Evolutionary conservation across 2,888 invertebrate species (phyloP).

Genomic region (Tortricodes alternella): DNA sequence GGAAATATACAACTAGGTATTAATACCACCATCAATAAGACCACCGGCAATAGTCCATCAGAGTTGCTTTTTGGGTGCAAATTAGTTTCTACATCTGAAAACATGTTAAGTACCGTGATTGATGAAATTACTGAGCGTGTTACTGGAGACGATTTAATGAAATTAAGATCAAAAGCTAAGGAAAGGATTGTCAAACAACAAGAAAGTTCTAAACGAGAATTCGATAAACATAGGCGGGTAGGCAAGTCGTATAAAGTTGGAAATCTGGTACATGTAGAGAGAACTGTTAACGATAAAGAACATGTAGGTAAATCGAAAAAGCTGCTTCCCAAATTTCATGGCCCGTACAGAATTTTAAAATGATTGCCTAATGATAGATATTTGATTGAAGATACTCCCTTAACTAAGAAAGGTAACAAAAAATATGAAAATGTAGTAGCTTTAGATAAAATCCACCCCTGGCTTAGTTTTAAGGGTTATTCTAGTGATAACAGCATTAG

Average conservation of each 20-base stretch:
- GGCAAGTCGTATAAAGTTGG: background rate
- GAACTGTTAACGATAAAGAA: background rate
- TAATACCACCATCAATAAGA: slow-evolving; percentile 37
- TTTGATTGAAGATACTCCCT: background rate
- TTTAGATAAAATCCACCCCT: slow-evolving; percentile 24
- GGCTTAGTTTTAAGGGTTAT: slow-evolving; percentile 18
- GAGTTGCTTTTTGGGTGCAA: slow-evolving; percentile 32
- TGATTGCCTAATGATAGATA: background rate
- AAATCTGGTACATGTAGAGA: background rate
- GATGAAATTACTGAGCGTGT: background rate
- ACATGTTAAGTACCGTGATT: background rate
- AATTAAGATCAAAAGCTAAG: background rate
- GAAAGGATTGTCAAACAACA: background rate
- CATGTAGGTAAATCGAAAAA: background rate
- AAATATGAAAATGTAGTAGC: slow-evolving; percentile 19
- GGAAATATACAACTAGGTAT: slow-evolving; percentile 1
- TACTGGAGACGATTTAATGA: background rate
- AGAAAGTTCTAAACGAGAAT: background rate
- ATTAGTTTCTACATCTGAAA: background rate
- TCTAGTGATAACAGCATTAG: slow-evolving; percentile 6
- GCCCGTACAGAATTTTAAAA: background rate
- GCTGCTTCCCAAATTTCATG: background rate
- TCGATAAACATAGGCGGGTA: background rate
- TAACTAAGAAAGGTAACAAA: slow-evolving; percentile 3
- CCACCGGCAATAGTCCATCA: slow-evolving; percentile 37